These are phyloP conservation scores for Myiozetetes cayanensis DNA, from an alignment of 2,113 vertebrate species.

Conservation along the genomic window DNA sequence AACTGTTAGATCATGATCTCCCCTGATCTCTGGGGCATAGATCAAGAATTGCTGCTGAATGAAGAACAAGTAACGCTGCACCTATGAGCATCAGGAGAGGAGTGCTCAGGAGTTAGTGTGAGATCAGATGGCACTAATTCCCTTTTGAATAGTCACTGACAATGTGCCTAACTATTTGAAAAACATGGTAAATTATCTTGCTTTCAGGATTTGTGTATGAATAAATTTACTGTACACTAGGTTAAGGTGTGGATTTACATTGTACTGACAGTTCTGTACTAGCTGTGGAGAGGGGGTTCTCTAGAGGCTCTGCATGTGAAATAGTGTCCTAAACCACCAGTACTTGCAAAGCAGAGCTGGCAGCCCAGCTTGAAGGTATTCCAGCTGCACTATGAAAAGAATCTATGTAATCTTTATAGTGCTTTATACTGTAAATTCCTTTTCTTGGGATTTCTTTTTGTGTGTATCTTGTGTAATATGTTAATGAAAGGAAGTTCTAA, in stretches of 20 bases:
- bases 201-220: not conserved
- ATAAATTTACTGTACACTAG: not conserved
- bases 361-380: not conserved
- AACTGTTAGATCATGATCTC: not conserved
- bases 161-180: not conserved
- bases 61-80: rapidly evolving
- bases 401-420: rapidly evolving
- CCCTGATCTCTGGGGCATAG: not conserved
- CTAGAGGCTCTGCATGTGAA: not conserved
- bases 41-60: not conserved
- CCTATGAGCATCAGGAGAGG: not conserved
- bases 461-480: not conserved
- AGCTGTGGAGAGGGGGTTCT: not conserved
- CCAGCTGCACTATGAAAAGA: not conserved
- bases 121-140: not conserved
- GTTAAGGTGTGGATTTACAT: not conserved
- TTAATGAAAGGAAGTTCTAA: not conserved
- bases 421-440: not conserved
- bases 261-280: not conserved
- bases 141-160: not conserved
- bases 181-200: not conserved
- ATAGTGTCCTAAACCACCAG: not conserved
- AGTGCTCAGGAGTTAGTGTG: not conserved
- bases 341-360: not conserved
- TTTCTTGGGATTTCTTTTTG: not conserved